Evolutionary conservation across 2,797 vertebrate genomes (phyloP), one percentile per base, ranked within the genome.

Genomic region (Helicolenus hilgendorfi): DNA sequence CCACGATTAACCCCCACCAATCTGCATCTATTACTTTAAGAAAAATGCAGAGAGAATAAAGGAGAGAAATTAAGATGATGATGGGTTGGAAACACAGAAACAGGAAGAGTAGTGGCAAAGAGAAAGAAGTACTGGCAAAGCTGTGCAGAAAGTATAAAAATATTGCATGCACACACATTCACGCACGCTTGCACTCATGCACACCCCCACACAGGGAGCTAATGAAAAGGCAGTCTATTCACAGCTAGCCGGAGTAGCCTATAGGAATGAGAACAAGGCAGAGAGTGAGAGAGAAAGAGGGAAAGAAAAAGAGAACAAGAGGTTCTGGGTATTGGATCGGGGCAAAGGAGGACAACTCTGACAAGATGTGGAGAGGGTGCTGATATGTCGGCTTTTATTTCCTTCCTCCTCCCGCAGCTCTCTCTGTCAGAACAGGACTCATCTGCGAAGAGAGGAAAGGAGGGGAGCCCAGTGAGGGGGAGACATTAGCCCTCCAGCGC

Each of bases 351-450:
- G 89, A 88, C 88, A 91, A 78, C 68, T 85, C 85, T 91, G 88
- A 91, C 89, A 87, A 84, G 86, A 89, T 93, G 85, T 87, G 81
- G 82, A 91, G 75, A 91, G 84, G 82, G 69, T 90, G 88, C 82
- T 88, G 86, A 93, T 91, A 76, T 89, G 93, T 94, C 92, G 87
- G 87, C 88, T 89, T 91, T 90, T 83, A 82, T 89, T 87, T 89
- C 79, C 62, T 77, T 77, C 69, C 81, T 63, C 35, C 79, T 94
- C 77, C 81, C 82, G 64, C 90, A 81, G 85, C 83, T 78, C 89
- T 79, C 77, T 84, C 91, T 93, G 85, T 95, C 92, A 92, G 94
- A 92, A 33, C 78, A 62, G 81, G 77, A 82, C 63, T 89, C 64
- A 24, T 92, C 86, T 89, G 77, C 7, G 31, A 75, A 56, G 71